These are phyloP conservation scores for Tapera naevia DNA, from an alignment of 2,797 vertebrate genomes.

Conservation along the genomic window DNA sequence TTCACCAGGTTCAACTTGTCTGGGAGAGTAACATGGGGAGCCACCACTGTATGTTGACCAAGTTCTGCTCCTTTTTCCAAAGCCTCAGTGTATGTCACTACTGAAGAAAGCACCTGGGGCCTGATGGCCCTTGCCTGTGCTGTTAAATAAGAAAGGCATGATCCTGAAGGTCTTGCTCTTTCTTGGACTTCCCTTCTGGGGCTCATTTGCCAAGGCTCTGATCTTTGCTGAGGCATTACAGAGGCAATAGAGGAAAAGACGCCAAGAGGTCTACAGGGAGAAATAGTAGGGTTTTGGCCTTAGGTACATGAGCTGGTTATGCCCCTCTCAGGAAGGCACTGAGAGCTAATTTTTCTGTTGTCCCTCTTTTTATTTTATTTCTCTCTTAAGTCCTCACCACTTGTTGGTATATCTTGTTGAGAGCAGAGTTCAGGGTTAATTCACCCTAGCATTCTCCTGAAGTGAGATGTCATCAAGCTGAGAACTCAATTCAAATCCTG, in stretches of 20 bases:
- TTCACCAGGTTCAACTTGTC: background rate
- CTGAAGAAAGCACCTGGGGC: background rate
- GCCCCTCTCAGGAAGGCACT: background rate
- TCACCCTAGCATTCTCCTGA: slow-evolving; percentile 26
- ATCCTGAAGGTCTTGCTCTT: background rate
- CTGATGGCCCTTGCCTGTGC: background rate
- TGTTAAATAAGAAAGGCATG: background rate
- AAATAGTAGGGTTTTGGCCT: background rate
- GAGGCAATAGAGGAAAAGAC: background rate
- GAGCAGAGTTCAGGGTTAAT: slow-evolving; percentile 54
- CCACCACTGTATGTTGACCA: background rate
- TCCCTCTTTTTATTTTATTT: slow-evolving; percentile 21
- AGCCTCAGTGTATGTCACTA: background rate
- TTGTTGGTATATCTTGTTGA: slow-evolving; percentile 1
- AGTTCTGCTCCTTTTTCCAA: background rate
- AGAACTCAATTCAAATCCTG: slow-evolving; percentile 34
- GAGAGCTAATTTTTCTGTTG: background rate
- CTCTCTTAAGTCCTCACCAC: slow-evolving; percentile 4
- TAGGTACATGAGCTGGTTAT: background rate
- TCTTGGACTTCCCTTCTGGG: background rate
- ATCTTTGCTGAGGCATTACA: slow-evolving; percentile 5
- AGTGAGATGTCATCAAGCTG: slow-evolving; percentile 39
- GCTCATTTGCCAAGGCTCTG: background rate
- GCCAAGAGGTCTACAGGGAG: background rate
- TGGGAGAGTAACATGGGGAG: background rate